Evolutionary conservation across 2,888 invertebrate genomes (phyloP).

Genomic region (Andrena minutula): DNA sequence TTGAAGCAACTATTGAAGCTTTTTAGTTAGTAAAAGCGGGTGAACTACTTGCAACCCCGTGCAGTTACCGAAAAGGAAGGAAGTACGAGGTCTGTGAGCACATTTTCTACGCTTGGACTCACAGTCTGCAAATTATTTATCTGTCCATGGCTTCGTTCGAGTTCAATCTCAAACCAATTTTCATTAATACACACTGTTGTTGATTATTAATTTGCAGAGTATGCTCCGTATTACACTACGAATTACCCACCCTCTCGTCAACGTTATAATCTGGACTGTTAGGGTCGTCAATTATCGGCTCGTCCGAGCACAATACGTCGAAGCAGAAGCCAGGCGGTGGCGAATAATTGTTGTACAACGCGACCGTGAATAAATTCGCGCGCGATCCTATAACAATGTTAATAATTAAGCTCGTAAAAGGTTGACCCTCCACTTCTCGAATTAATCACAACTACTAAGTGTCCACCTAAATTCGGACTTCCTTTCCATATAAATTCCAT

Average conservation of each 20-base stretch:
- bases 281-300: slow-evolving; percentile 94
- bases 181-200: too few relatives aligned
- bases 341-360: slow-evolving; percentile 92
- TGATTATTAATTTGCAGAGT: slow-evolving; percentile 2
- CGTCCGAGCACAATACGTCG: slow-evolving; percentile 93
- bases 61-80: slow-evolving; percentile 34
- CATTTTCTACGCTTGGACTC: slow-evolving; percentile 1
- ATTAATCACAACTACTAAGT: neutral
- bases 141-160: too few relatives aligned
- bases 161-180: too few relatives aligned
- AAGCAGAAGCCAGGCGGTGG: slow-evolving; percentile 97
- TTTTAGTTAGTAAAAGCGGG: slow-evolving; percentile 20
- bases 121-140: slow-evolving; percentile 2
- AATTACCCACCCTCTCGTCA: slow-evolving; percentile 88
- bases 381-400: slow-evolving; percentile 84
- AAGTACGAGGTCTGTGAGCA: slow-evolving; percentile 12
- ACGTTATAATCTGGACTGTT: slow-evolving; percentile 94
- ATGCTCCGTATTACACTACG: slow-evolving; percentile 8
- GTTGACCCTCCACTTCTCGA: neutral
- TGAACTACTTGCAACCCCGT: neutral
- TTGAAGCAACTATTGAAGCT: neutral
- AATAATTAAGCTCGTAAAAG: slow-evolving; percentile 27
- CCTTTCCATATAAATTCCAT: slow-evolving; percentile 95
- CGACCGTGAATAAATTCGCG: slow-evolving; percentile 93
- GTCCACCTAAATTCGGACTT: slow-evolving; percentile 89